phyloP scores from a whole-genome alignment of 2,113 vertebrate genomes.

The Mirounga angustirostris region DNA sequence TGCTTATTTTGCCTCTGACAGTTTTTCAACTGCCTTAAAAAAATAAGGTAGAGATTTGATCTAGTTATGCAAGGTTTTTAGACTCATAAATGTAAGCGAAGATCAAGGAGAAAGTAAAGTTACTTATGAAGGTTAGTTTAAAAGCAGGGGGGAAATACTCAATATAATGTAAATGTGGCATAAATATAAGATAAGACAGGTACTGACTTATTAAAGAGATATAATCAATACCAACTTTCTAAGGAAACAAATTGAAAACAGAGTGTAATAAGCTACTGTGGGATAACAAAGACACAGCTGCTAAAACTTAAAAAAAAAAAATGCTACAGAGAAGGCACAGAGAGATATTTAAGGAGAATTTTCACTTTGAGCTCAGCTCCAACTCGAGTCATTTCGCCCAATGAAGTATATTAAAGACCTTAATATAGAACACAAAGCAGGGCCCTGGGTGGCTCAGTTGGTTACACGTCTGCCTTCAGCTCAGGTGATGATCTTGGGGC shows the following conservation, averaged over 20 bases:
- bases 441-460: not conserved
- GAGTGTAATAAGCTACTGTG: not conserved
- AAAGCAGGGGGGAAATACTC: not conserved
- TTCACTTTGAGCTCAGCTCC: not conserved
- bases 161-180: not conserved
- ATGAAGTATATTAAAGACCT: not conserved
- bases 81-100: not conserved
- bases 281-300: not conserved
- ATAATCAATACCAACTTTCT: constrained; percentile 18
- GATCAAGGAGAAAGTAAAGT: not conserved
- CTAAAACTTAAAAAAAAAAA: not conserved
- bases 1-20: not conserved
- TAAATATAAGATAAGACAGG: not conserved
- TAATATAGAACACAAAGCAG: not conserved
- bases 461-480: not conserved
- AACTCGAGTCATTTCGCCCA: not conserved
- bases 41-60: not conserved
- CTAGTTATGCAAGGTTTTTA: not conserved
- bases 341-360: not conserved
- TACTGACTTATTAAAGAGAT: not conserved
- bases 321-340: not conserved
- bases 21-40: not conserved
- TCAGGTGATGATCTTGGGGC: not conserved
- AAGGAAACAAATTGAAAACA: constrained; percentile 14
- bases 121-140: not conserved